These are phyloP conservation scores for Cephus cinctus DNA, from an alignment of 1,140 invertebrate genomes.

Conservation along the genomic window DNA sequence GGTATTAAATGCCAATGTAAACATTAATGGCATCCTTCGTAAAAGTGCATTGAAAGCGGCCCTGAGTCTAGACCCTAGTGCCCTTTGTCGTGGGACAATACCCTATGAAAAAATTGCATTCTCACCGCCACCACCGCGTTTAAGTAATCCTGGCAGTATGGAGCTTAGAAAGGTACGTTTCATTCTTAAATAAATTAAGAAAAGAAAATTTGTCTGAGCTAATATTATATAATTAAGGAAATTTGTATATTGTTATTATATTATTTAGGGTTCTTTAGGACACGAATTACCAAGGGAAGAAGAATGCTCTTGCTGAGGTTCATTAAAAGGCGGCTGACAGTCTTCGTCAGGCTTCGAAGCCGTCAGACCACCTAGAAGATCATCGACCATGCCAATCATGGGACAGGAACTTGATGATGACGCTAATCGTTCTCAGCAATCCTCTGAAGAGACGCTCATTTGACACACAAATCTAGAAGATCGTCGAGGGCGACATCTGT, in stretches of 20 bases:
- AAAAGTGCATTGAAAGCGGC: slow-evolving; percentile 51
- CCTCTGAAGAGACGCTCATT: too few relatives aligned
- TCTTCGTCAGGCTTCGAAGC: too few relatives aligned
- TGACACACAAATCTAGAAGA: too few relatives aligned
- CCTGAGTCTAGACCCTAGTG: slow-evolving; percentile 55
- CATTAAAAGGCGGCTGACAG: slow-evolving; percentile 37
- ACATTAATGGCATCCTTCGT: slow-evolving; percentile 46
- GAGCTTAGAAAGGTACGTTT: slow-evolving; percentile 39
- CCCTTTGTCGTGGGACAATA: slow-evolving; percentile 46
- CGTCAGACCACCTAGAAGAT: too few relatives aligned
- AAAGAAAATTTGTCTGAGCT: neutral
- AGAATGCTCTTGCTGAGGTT: slow-evolving; percentile 47
- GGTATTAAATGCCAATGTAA: slow-evolving; percentile 22
- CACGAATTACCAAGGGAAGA: slow-evolving; percentile 40
- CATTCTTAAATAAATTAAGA: neutral
- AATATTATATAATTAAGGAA: slow-evolving; percentile 4
- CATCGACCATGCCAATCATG: too few relatives aligned
- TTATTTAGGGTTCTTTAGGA: slow-evolving; percentile 31
- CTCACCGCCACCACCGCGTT: slow-evolving; percentile 36
- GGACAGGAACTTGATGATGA: too few relatives aligned
- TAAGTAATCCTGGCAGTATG: slow-evolving; percentile 38
- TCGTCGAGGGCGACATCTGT: too few relatives aligned
- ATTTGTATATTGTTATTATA: slow-evolving; percentile 6
- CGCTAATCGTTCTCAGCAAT: too few relatives aligned
- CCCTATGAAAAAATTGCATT: slow-evolving; percentile 50